These are phyloP conservation scores for Sminthopsis crassicaudata DNA, from an alignment of 2,113 vertebrate species.

Conservation along the genomic window DNA sequence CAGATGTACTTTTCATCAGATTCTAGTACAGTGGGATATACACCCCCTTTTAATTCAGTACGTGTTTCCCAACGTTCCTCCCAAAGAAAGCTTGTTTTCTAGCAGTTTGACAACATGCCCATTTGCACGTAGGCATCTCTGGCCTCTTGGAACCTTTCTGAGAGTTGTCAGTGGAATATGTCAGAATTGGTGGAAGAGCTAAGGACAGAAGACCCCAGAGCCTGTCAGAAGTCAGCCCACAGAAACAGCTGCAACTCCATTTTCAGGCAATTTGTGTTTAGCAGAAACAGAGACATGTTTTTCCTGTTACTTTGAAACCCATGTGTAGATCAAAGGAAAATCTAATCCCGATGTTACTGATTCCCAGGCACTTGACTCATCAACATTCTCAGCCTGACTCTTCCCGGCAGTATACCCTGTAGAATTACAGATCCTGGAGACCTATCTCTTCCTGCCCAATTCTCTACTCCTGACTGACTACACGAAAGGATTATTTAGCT, in stretches of 20 bases:
- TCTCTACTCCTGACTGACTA: not conserved
- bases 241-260: not conserved
- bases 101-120: not conserved
- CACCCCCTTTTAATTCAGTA: not conserved
- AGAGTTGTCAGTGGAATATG: not conserved
- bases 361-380: slow-evolving; percentile 1
- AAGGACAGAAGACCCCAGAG: not conserved
- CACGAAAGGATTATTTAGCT: not conserved
- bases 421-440: not conserved
- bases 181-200: not conserved
- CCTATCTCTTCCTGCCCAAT: not conserved
- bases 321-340: slow-evolving; percentile 2
- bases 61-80: not conserved
- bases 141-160: not conserved
- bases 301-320: slow-evolving; percentile 2
- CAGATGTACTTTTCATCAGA: not conserved
- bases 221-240: not conserved
- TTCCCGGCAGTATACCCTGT: not conserved
- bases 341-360: not conserved
- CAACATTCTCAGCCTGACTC: not conserved
- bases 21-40: not conserved
- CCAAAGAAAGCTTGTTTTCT: not conserved
- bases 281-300: not conserved
- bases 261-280: not conserved
- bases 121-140: not conserved